Conservation (phyloP, 2,113 vertebrate species). For the Thunnus maccoyii region DNA sequence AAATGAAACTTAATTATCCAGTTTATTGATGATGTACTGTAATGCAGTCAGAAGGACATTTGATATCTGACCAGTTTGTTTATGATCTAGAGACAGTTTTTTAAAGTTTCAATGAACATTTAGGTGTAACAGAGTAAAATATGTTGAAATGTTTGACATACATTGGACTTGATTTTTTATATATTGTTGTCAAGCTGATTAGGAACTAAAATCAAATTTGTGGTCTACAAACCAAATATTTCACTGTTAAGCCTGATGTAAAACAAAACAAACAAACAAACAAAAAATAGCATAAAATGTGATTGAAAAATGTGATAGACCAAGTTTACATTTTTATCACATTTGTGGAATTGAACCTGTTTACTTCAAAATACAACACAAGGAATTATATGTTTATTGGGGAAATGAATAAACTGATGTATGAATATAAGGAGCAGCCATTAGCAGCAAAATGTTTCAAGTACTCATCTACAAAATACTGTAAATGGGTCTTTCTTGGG, state of each 20-base stretch:
- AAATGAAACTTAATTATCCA: neutral
- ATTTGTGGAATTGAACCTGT: neutral
- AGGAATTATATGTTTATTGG: neutral
- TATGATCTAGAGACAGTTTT: slow-evolving; percentile 13
- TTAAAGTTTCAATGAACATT: neutral
- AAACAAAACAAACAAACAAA: neutral
- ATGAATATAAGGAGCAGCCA: neutral
- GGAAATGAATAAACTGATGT: neutral
- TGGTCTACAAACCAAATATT: neutral
- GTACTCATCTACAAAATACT: too few relatives aligned
- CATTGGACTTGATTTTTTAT: slow-evolving; percentile 35
- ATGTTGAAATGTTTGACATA: slow-evolving; percentile 27
- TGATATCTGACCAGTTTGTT: neutral
- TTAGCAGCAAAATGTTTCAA: neutral
- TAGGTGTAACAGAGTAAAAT: neutral
- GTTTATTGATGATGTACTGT: neutral
- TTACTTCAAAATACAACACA: neutral
- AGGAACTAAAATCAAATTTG: neutral
- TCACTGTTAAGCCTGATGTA: neutral
- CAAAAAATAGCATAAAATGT: too few relatives aligned
- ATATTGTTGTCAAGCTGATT: neutral
- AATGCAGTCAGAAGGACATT: neutral
- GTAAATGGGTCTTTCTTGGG: too few relatives aligned
- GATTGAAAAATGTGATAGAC: neutral
- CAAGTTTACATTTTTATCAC: neutral